These are phyloP conservation scores for Amphimedon queenslandica DNA, from an alignment of 37 sponge, comb jelly and placozoan species.

Conservation along the genomic window DNA sequence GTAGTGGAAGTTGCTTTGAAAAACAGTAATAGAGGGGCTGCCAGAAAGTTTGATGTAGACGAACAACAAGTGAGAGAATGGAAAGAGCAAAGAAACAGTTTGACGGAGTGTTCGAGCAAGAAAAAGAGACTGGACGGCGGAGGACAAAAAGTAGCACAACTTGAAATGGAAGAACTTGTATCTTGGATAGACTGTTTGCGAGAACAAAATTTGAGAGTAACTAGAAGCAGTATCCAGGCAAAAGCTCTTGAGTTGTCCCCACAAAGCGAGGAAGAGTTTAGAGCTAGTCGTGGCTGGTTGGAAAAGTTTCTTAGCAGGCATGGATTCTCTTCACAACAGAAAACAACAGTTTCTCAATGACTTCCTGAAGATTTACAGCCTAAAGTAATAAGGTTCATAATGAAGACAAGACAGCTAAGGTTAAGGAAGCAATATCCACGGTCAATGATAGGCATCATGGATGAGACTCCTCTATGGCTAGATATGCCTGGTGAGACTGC, in stretches of 20 bases:
- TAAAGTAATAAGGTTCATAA: constrained; percentile 34
- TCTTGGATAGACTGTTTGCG: constrained; percentile 17
- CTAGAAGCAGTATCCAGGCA: background rate
- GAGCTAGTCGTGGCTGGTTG: constrained; percentile 9
- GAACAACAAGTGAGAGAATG: no score
- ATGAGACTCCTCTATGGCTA: constrained; percentile 68
- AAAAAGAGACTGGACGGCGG: no score
- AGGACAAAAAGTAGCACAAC: constrained; percentile 5
- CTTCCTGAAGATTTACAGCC: constrained; percentile 29
- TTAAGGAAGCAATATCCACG: background rate
- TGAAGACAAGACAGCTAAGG: constrained; percentile 5
- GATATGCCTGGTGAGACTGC: constrained; percentile 64
- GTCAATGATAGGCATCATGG: constrained; percentile 37
- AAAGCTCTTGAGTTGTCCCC: constrained; percentile 3
- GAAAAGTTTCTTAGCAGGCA: constrained; percentile 26
- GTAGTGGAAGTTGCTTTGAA: no score
- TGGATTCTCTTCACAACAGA: constrained; percentile 20
- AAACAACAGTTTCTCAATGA: constrained; percentile 44
- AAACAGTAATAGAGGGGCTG: no score
- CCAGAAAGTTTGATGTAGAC: no score
- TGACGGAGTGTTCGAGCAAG: no score
- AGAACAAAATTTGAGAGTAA: background rate
- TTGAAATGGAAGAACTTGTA: constrained; percentile 24
- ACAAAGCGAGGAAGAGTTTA: no score
- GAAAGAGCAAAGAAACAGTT: no score